Evolutionary conservation across 2,797 vertebrate species (phyloP).

Genomic region (Leptatherina wallacei): DNA sequence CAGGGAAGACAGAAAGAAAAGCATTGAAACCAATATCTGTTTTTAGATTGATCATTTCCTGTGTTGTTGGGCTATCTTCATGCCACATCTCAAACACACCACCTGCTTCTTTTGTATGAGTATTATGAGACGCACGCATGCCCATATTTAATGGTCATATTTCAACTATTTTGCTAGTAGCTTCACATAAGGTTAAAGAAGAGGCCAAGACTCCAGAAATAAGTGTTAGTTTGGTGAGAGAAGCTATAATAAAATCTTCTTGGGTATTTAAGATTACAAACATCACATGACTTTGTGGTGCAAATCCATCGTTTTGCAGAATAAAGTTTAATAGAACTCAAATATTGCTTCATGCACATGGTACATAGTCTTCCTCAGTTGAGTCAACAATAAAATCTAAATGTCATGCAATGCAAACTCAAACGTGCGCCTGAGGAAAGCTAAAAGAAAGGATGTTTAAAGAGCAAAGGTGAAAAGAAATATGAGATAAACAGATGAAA

Average conservation of each 20-base stretch:
- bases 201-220: background rate
- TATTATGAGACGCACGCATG: background rate
- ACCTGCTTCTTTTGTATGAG: background rate
- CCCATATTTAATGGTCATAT: background rate
- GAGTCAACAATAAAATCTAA: slow-evolving; percentile 29
- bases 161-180: background rate
- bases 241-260: background rate
- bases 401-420: slow-evolving; percentile 19
- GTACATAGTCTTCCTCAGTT: background rate
- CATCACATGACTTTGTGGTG: background rate
- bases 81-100: slow-evolving; percentile 22
- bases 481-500: background rate
- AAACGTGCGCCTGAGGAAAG: background rate
- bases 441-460: slow-evolving; percentile 2
- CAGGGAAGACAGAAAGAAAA: slow-evolving; percentile 24
- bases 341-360: no score
- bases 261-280: background rate
- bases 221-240: background rate
- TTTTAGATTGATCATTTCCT: slow-evolving; percentile 58
- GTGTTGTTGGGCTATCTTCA: slow-evolving; percentile 34
- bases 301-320: background rate
- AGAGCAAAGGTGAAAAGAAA: slow-evolving; percentile 15
- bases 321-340: background rate
- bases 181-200: background rate
- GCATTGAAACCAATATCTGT: slow-evolving; percentile 30